Evolutionary conservation across 1,140 invertebrate genomes (phyloP).

Genomic region (Ceratina australensis): DNA sequence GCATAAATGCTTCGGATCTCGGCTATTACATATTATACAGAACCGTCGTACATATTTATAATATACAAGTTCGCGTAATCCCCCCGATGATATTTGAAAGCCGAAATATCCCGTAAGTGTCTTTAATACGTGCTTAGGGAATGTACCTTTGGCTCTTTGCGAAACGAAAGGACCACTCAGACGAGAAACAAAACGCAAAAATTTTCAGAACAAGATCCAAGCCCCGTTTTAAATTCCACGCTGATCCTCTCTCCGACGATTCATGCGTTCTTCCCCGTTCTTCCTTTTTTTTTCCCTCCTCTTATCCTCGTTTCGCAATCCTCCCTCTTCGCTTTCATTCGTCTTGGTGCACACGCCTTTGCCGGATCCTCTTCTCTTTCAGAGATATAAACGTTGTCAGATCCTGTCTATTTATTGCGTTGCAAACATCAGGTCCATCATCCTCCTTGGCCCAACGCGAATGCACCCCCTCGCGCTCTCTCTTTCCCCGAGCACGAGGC

Average conservation of each 20-base stretch:
- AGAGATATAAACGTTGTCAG: slow-evolving; percentile 35
- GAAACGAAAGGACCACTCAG: neutral
- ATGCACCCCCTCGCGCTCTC: neutral
- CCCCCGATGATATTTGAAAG: too few relatives aligned
- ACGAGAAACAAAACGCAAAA: neutral
- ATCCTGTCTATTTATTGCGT: slow-evolving; percentile 59
- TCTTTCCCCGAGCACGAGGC: slow-evolving; percentile 9
- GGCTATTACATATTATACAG: slow-evolving; percentile 33
- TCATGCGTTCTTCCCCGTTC: neutral
- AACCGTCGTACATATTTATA: slow-evolving; percentile 7
- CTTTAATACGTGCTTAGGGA: too few relatives aligned
- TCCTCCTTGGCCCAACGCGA: slow-evolving; percentile 5
- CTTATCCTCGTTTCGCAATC: neutral
- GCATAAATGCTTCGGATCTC: slow-evolving; percentile 32
- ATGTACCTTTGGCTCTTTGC: neutral
- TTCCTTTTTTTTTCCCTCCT: too few relatives aligned
- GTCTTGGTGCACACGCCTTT: neutral
- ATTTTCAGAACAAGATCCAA: slow-evolving; percentile 15
- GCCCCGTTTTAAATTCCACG: neutral
- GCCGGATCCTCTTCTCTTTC: slow-evolving; percentile 14
- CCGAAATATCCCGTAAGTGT: too few relatives aligned
- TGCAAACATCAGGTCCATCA: slow-evolving; percentile 33
- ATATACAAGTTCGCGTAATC: neutral
- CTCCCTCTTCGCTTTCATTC: slow-evolving; percentile 17
- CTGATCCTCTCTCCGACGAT: neutral